Base-by-base conservation (phyloP, 2,113 vertebrate genomes). In the Sinosuthora webbiana region DNA sequence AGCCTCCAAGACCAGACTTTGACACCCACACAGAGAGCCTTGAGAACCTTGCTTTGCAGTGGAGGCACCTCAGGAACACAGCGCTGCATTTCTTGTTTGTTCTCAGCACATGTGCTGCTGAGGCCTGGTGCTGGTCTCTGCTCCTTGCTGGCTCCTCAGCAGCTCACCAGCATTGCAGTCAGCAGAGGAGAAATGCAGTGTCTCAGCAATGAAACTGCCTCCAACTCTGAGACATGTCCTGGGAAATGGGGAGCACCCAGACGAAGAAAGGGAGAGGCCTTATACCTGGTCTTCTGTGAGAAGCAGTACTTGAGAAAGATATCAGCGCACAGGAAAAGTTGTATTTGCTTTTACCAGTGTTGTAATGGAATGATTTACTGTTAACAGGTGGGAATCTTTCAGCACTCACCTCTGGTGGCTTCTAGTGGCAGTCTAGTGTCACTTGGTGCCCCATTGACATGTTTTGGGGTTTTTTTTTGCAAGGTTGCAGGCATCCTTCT, bases 171-270 rank as follows among this genome's bases (percentile, higher is more conserved):
- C 90, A 97, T 98, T 97, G 97, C 95, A 97, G 90, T 95, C 96
- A 97, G 97, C 96, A 97, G 97, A 96, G 97, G 97, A 96, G 95
- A 98, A 97, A 96, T 94, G 91, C 91, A 97, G 94, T 50, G 13
- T 94, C 96, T 95, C 95, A 78, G 84, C 97, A 97, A 96, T 18
- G 14, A 88, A 97, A 97, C 89, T 92, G 89, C 73, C 86, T 96
- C 76, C 70, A 95, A 42, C 59, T 64, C 87, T 93, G 87, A 77
- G 85, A 97, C 62, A 62, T 30, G 44, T 94, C 96, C 93, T 97
- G 94, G 90, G 90, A 96, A 95, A 94, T 3, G 8, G 69, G 77
- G 73, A 95, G 45, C 8, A 23, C 76, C 87, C 13, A 21, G 65
- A 75, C 94, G 94, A 95, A 96, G 87, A 96, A 93, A 89, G 53